Conservation (phyloP, 2,113 vertebrate species). For the Accipiter cooperii region DNA sequence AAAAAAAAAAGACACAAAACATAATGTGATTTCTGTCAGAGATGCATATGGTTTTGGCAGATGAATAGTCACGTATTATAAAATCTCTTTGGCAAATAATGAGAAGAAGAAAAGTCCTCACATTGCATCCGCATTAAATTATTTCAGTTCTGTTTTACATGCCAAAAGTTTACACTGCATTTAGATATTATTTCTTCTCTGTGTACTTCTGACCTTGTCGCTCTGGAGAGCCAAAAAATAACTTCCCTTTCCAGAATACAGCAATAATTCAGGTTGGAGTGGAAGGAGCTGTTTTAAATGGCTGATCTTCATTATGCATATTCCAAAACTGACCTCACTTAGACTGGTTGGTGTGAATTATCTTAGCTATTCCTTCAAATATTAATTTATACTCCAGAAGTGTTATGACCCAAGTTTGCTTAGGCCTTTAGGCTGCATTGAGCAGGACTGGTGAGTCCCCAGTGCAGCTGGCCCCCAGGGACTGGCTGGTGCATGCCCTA, state of each 20-base stretch:
- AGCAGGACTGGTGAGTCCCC: background rate
- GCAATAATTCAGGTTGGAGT: background rate
- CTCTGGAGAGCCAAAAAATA: background rate
- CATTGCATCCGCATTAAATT: background rate
- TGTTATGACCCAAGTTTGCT: background rate
- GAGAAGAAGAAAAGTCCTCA: background rate
- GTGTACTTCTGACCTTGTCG: slow-evolving; percentile 1
- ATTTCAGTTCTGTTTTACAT: background rate
- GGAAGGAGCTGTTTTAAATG: background rate
- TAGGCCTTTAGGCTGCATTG: background rate
- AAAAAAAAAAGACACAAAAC: background rate
- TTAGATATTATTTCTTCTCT: background rate
- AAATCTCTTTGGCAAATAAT: slow-evolving; percentile 19
- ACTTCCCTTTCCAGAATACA: background rate
- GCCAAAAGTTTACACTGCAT: slow-evolving; percentile 9
- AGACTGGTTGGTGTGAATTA: background rate
- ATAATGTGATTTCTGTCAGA: background rate
- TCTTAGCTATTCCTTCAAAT: background rate
- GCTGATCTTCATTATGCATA: background rate
- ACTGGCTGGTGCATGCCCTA: rapidly evolving
- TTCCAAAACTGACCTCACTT: background rate
- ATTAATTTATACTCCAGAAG: background rate
- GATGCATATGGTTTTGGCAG: background rate
- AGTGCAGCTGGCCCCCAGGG: background rate
- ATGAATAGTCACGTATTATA: background rate